Evolutionary conservation across 2,113 vertebrate genomes (phyloP).

Genomic region (Kryptolebias marmoratus): DNA sequence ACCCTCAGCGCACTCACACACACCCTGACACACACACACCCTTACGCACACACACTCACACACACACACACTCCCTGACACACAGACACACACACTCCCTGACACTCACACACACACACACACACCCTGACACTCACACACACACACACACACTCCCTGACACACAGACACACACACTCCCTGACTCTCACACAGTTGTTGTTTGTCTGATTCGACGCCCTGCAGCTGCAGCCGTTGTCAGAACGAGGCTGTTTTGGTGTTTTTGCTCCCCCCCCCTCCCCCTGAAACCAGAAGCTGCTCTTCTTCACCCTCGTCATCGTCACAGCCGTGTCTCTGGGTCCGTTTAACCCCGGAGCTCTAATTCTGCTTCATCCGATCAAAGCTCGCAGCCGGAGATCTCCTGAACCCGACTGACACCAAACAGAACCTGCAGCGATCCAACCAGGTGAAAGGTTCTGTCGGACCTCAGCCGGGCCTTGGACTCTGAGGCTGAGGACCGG

Average conservation of each 20-base stretch:
- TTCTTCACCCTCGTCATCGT: constrained; percentile 28
- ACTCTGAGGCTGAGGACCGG: background rate
- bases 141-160: no score
- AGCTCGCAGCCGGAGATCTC: background rate
- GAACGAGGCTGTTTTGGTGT: constrained; percentile 24
- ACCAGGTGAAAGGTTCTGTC: constrained; percentile 2
- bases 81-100: no score
- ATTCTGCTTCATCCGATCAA: constrained; percentile 61
- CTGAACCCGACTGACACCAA: background rate
- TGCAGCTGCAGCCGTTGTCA: constrained; percentile 65
- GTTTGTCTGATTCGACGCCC: constrained; percentile 65
- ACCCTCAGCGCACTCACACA: no score
- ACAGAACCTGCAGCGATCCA: background rate
- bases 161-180: no score
- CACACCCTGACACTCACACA: no score
- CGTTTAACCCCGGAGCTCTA: constrained; percentile 18
- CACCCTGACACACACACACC: constrained; percentile 19
- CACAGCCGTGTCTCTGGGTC: background rate
- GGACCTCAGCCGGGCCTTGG: constrained; percentile 13
- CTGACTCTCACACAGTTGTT: constrained; percentile 53
- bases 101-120: no score
- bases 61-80: no score
- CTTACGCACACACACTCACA: no score
- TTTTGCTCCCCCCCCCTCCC: constrained; percentile 39
- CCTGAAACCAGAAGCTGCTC: constrained; percentile 43